Conservation (phyloP, 2,888 invertebrate genomes). For the Sarcophaga caerulescens region DNA sequence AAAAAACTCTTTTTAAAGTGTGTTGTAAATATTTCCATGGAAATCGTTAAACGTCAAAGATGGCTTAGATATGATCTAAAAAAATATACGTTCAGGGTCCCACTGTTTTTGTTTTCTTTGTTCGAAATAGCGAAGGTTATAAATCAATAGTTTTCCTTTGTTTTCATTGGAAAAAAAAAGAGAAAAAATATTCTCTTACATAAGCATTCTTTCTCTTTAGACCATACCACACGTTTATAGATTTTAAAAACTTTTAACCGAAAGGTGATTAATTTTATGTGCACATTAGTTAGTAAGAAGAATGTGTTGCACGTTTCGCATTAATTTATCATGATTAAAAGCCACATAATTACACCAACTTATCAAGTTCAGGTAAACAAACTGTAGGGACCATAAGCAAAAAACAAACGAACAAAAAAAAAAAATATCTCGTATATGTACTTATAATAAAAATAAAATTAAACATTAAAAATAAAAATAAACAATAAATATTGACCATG, state of each 20-base stretch:
- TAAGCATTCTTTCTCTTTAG: neutral
- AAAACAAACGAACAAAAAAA: conserved; percentile 3
- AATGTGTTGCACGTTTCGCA: conserved; percentile 52
- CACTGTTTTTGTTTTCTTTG: neutral
- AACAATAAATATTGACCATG: no score
- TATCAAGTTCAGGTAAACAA: conserved; percentile 47
- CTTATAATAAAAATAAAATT: no score
- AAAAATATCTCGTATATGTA: conserved; percentile 2
- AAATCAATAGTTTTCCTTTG: conserved; percentile 25
- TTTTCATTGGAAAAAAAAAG: neutral
- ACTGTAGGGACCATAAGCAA: neutral
- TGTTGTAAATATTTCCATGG: no score
- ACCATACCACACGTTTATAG: neutral
- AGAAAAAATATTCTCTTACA: neutral
- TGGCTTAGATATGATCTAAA: neutral
- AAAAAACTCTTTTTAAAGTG: no score
- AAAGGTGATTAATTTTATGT: conserved; percentile 56
- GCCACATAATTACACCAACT: conserved; percentile 41
- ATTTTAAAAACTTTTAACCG: conserved; percentile 37
- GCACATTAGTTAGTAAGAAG: conserved; percentile 37
- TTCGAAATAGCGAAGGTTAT: neutral
- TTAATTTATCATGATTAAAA: conserved; percentile 61
- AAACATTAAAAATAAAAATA: neutral
- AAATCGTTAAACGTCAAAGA: no score
- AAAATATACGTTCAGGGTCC: neutral